Conservation (phyloP, 1,140 invertebrate genomes). For the Stegodyphus mimosarum region DNA sequence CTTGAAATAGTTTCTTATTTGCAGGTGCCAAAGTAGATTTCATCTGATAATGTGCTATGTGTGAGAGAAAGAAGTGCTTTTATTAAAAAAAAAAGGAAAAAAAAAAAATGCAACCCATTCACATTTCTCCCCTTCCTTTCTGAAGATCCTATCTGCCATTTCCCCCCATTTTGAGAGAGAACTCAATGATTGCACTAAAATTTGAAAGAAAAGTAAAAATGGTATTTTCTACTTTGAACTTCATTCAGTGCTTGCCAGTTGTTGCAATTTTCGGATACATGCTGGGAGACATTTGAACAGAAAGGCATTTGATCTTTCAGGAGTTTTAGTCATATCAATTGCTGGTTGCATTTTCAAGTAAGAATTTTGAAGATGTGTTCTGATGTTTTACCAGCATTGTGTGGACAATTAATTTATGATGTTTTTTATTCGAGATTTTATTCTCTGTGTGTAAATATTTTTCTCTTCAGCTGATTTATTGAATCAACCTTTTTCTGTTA, state of each 20-base stretch:
- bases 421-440: slow-evolving; percentile 10
- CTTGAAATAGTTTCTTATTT: too few species aligned
- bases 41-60: neutral
- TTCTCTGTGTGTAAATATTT: neutral
- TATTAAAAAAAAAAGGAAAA: neutral
- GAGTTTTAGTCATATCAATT: slow-evolving; percentile 9
- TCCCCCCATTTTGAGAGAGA: neutral
- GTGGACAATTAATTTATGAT: slow-evolving; percentile 9
- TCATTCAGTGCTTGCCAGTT: neutral
- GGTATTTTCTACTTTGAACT: neutral
- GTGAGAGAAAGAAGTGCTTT: slow-evolving; percentile 8
- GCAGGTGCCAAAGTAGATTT: slow-evolving; percentile 9
- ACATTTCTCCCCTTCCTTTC: neutral
- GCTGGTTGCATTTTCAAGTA: slow-evolving; percentile 1
- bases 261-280: neutral
- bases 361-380: neutral
- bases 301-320: neutral
- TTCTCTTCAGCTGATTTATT: neutral
- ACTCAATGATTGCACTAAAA: neutral
- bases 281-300: neutral
- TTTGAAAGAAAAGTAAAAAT: neutral
- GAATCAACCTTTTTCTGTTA: neutral
- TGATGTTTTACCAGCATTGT: slow-evolving; percentile 7
- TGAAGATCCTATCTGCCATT: neutral
- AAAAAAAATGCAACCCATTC: neutral